Evolutionary conservation across 2,797 vertebrate species (phyloP).

Genomic region (Mormyrus proboscirostris): DNA sequence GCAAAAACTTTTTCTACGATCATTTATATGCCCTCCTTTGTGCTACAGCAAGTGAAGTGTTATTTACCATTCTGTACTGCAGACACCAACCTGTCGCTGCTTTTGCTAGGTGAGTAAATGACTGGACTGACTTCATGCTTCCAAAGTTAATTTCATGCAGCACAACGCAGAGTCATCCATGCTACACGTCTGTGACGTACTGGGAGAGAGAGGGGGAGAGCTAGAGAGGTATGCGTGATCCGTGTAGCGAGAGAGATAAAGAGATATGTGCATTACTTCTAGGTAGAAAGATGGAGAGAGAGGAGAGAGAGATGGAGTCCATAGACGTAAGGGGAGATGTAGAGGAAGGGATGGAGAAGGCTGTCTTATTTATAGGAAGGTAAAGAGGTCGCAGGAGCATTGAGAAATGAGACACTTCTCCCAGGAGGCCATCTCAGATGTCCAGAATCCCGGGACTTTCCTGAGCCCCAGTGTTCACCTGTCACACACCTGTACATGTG

Average conservation of each 20-base stretch:
- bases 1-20: background rate
- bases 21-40: background rate
- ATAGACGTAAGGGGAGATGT: background rate
- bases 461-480: background rate
- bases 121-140: background rate
- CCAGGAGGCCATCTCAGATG: background rate
- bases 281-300: background rate
- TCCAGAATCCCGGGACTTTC: constrained; percentile 20
- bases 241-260: background rate
- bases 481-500: background rate
- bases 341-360: background rate
- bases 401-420: background rate
- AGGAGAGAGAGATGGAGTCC: background rate
- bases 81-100: background rate
- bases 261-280: background rate
- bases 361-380: background rate
- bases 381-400: background rate
- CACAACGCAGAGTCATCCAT: background rate
- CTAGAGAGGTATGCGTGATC: background rate
- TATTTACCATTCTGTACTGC: background rate
- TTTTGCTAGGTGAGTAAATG: background rate
- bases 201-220: background rate
- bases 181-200: background rate
- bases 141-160: background rate
- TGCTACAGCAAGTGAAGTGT: background rate